Base-by-base conservation (phyloP, 2,888 invertebrate genomes). In the Crepidodera aurea region DNA sequence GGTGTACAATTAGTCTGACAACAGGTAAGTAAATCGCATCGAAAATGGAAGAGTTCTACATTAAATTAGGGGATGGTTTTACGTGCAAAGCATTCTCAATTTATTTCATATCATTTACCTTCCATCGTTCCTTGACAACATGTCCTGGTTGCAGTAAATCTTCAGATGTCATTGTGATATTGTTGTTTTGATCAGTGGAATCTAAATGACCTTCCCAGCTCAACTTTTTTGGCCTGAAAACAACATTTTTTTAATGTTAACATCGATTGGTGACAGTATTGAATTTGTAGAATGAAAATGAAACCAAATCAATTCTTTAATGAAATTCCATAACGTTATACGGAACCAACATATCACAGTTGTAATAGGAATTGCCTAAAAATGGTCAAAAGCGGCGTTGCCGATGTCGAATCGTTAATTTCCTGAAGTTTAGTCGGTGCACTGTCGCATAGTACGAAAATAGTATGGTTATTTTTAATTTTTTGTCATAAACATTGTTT, bases 61-160 rank as follows among this genome's bases (percentile, higher is more conserved):
- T 32, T 4, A 4, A 34, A 34, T 13, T 34, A 34, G 10, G 34
- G 13, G 13, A n/a, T 34, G 4, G 12, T 13, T n/a, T 34, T 34
- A 4, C 2, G 22, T 22, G 22, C 22, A 22, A 22, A 22, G 22
- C 22, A 34, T n/a, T 34, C 13, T 34, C 10, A 34, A 34, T 3
- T 6, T 18, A 46, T 18, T n/a, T n/a, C 18, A 53, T 44, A 40
- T 40, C 6, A 18, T 60, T 83, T 77, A 97, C 98, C 94, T 98
- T 98, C 98, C 98, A 99, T 81, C 98, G 85, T 80, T 99, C 98
- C 84, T 98, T 98, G 77, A 98, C 96, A 62, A 97, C 93, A 85
- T 97, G 96, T 51, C 96, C 97, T 32, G 96, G 94, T 83, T 96
- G 96, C 76, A 98, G 85, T 70, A 98, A 87, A 83, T 98, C 97